Conservation (phyloP, 2,113 vertebrate species). For the Pseudorectes ferrugineus region DNA sequence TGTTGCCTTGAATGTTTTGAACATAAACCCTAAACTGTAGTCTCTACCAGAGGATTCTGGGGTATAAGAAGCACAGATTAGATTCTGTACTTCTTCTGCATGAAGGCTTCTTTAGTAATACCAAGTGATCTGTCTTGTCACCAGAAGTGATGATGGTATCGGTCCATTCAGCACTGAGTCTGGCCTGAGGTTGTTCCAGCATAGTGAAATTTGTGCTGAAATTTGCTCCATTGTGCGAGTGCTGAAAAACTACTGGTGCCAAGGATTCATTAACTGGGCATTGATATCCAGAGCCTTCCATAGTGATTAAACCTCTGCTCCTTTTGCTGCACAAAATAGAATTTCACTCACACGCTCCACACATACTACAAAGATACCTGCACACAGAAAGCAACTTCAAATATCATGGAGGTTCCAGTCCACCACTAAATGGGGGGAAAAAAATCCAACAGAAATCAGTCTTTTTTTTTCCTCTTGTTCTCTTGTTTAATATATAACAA, state of each 20-base stretch:
- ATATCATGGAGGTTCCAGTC: background rate
- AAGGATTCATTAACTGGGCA: background rate
- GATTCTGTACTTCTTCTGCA: background rate
- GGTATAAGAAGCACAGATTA: background rate
- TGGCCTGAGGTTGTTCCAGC: background rate
- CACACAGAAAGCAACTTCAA: background rate
- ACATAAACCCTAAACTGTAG: background rate
- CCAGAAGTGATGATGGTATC: background rate
- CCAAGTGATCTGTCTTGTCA: background rate
- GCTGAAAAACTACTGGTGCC: background rate
- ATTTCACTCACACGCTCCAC: background rate
- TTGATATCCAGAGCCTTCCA: background rate
- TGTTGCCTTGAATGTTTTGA: background rate
- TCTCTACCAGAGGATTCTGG: background rate
- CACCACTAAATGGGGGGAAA: rapidly evolving
- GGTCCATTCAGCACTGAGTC: background rate
- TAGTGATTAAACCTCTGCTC: background rate
- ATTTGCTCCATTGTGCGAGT: background rate
- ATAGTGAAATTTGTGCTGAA: background rate
- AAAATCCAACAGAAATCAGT: background rate
- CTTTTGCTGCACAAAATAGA: background rate
- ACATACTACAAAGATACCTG: background rate
- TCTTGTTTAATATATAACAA: background rate
- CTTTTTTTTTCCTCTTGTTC: background rate
- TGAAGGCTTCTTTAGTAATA: background rate